A percentile compares a stretch with the other conserved stretches of the same genome.
phyloP scores from a whole-genome alignment of 2,888 invertebrate species.

The Rhamphomyia laevipes region DNA sequence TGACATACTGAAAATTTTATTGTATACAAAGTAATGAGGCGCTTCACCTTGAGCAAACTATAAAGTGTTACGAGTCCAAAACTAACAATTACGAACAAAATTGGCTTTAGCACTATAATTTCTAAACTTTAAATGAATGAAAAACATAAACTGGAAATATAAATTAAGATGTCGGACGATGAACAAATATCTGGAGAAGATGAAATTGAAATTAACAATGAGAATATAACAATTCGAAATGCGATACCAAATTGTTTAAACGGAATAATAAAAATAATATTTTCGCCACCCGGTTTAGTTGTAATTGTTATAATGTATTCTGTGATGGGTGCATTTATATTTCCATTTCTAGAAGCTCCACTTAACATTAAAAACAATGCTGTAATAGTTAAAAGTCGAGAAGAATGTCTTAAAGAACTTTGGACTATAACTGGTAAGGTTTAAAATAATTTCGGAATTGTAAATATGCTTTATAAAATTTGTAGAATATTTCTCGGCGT shows the following conservation, averaged over 20 bases:
- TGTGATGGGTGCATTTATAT: constrained; percentile 61
- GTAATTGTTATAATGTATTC: constrained; percentile 62
- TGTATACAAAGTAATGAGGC: too few species aligned
- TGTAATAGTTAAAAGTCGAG: constrained; percentile 49
- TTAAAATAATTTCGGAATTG: too few species aligned
- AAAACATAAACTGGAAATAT: constrained; percentile 1
- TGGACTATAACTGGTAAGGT: constrained; percentile 73
- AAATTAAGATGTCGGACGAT: constrained; percentile 38
- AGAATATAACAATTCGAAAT: constrained; percentile 4
- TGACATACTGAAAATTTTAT: too few species aligned
- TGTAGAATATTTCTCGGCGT: too few species aligned
- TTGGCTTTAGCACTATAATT: too few species aligned
- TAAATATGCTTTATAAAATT: too few species aligned
- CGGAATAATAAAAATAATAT: constrained; percentile 28
- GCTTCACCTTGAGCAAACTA: too few species aligned
- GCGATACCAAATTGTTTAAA: constrained; percentile 14
- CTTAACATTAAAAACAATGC: constrained; percentile 48
- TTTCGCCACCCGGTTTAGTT: constrained; percentile 49
- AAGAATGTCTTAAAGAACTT: constrained; percentile 58
- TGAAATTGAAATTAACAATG: constrained; percentile 15
- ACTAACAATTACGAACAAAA: too few species aligned
- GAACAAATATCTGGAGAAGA: constrained; percentile 33
- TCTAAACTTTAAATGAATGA: too few species aligned
- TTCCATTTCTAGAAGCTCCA: constrained; percentile 63
- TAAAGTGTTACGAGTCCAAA: too few species aligned